A percentile compares a stretch with the other conserved stretches of the same genome.
phyloP scores from a whole-genome alignment of 1,140 invertebrate species.

The Aleiodes sp. region DNA sequence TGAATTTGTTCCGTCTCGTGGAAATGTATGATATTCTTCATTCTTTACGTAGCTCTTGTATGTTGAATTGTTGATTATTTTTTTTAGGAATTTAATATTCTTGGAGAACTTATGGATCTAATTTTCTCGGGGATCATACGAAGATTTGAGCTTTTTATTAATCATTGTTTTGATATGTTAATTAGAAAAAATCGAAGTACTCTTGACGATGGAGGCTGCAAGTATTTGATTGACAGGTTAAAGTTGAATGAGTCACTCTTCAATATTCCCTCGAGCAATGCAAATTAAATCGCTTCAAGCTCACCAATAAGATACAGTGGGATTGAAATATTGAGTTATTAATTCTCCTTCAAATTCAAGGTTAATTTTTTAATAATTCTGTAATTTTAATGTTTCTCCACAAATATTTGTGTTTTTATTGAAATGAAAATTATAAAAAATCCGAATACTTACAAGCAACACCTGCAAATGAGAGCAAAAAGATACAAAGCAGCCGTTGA shows the following conservation, averaged over 20 bases:
- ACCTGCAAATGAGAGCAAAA: constrained; percentile 4
- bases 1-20: constrained; percentile 50
- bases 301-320: too few relatives aligned
- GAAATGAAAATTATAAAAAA: too few relatives aligned
- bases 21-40: constrained; percentile 27
- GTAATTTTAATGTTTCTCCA: too few relatives aligned
- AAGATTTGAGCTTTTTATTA: too few relatives aligned
- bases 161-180: too few relatives aligned
- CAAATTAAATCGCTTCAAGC: neutral
- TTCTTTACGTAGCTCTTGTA: neutral
- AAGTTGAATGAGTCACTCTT: neutral
- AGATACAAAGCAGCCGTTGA: constrained; percentile 25
- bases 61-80: neutral
- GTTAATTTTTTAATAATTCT: too few relatives aligned
- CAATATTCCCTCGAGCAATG: neutral
- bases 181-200: too few relatives aligned
- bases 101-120: too few relatives aligned
- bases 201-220: neutral
- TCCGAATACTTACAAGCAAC: neutral
- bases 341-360: too few relatives aligned
- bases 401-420: too few relatives aligned
- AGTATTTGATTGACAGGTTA: constrained; percentile 2
- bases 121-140: too few relatives aligned
- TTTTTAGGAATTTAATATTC: neutral
- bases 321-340: too few relatives aligned